Evolutionary conservation across 2,888 invertebrate genomes (phyloP).

Genomic region (Habrosyne pyritoides): DNA sequence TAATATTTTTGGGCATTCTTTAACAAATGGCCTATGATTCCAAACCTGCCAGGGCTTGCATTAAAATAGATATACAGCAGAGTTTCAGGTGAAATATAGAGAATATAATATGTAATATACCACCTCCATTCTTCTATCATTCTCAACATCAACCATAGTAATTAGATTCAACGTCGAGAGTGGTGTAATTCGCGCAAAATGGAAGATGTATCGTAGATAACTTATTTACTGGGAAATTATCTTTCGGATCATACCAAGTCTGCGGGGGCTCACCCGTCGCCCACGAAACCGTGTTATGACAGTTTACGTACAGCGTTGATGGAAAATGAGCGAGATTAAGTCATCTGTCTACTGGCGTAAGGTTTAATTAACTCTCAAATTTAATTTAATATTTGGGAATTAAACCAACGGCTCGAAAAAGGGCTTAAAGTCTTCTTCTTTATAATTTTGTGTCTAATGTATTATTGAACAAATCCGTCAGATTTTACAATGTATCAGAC

Average conservation of each 20-base stretch:
- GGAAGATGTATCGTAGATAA: conserved; percentile 67
- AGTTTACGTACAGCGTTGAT: conserved; percentile 3
- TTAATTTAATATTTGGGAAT: conserved; percentile 7
- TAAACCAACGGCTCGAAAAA: not conserved
- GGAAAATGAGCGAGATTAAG: conserved; percentile 1
- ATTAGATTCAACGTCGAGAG: conserved; percentile 73
- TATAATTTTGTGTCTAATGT: too few species aligned
- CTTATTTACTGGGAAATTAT: conserved; percentile 68
- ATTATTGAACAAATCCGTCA: too few species aligned
- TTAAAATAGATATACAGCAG: too few species aligned
- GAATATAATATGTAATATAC: conserved; percentile 17
- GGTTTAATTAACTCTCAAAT: conserved; percentile 8
- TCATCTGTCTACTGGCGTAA: conserved; percentile 14
- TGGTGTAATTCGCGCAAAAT: conserved; percentile 79
- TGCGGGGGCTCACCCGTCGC: conserved; percentile 18
- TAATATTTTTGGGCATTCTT: too few species aligned
- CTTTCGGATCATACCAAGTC: conserved; percentile 41
- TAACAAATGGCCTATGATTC: too few species aligned
- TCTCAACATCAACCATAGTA: conserved; percentile 43
- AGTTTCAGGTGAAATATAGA: conserved; percentile 6
- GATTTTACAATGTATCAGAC: too few species aligned
- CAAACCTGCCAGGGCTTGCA: too few species aligned
- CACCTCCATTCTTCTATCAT: conserved; percentile 42
- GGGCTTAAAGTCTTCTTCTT: not conserved
- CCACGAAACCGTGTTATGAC: conserved; percentile 1